phyloP scores from a whole-genome alignment of 2,888 invertebrate genomes.

The Anodontia alba region DNA sequence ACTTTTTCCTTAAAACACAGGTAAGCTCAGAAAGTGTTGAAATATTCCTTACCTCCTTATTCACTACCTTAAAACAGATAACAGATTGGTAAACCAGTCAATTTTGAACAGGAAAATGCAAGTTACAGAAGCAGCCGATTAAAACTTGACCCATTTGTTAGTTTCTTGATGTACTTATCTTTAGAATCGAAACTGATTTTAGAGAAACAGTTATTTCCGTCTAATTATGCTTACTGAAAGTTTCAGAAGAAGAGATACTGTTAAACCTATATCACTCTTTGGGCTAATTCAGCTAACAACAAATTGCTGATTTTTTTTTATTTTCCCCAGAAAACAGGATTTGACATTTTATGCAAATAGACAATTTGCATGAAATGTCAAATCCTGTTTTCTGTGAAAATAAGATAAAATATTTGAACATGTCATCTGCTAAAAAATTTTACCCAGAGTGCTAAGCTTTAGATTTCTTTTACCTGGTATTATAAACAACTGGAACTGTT shows the following conservation, averaged over 20 bases:
- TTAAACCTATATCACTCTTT: too few relatives aligned
- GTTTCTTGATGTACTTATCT: background rate
- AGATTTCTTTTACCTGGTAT: too few relatives aligned
- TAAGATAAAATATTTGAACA: too few relatives aligned
- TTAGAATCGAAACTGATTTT: background rate
- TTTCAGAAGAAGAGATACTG: background rate
- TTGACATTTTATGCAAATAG: too few relatives aligned
- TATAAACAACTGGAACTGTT: too few relatives aligned
- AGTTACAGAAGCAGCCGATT: background rate
- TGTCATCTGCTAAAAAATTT: too few relatives aligned
- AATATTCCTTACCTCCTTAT: background rate
- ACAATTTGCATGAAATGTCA: too few relatives aligned
- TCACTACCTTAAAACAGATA: background rate
- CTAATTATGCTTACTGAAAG: background rate
- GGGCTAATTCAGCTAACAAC: too few relatives aligned
- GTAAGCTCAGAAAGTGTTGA: background rate
- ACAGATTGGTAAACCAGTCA: background rate
- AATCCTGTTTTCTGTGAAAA: too few relatives aligned
- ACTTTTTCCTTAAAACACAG: conserved; percentile 1
- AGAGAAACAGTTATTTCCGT: conserved; percentile 3
- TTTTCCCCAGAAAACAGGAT: too few relatives aligned
- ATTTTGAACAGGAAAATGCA: conserved; percentile 1
- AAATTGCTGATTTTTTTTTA: too few relatives aligned
- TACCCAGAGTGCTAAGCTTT: too few relatives aligned
- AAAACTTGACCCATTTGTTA: background rate